Base-by-base conservation (phyloP, 2,113 vertebrate species). In the Polypterus senegalus region DNA sequence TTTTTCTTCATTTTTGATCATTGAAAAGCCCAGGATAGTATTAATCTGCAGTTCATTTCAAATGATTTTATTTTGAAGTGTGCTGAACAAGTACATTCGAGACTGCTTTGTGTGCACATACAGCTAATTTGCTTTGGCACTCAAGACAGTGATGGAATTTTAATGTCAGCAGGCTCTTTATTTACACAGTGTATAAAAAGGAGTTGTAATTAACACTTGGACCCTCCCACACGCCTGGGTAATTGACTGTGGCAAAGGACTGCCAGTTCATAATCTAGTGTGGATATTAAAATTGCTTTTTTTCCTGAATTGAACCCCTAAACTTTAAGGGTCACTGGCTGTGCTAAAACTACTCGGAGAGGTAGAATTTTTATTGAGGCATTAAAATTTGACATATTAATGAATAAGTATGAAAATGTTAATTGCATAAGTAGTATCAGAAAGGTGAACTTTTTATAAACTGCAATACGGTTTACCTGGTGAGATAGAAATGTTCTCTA, bases 91-190 rank as follows among this genome's bases (percentile, higher is more conserved):
- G 75, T 74, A 75, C 77, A 73, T 73, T 74, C 76, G 78, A 74
- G 27, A 27, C 27, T 27, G 27, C 69, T 75, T 67, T 77, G 79
- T 77, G 67, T 74, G 60, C 70, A 67, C 68, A 68, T 72, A 79
- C 73, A 74, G 77, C 83, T 83, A 80, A 86, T 89, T 75, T 79
- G 71, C 80, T 85, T 79, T 73, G 73, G 91, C 73, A 76, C 78
- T 82, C 79, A 84, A 83, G 80, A 72, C 65, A 83, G 81, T 76
- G 71, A 84, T 83, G 88, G 91, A 96, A 93, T 94, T 89, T 91
- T 86, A 95, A 91, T 88, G 85, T 93, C 91, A 95, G 92, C 93
- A 89, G 70, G 84, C 76, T 79, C 88, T 93, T 93, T 97, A 97
- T 98, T 98, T 97, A 97, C 91, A 83, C 89, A 84, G 80, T 72